These are phyloP conservation scores for Drosophila subobscura DNA, from an alignment of 1,140 invertebrate species.

Conservation along the genomic window DNA sequence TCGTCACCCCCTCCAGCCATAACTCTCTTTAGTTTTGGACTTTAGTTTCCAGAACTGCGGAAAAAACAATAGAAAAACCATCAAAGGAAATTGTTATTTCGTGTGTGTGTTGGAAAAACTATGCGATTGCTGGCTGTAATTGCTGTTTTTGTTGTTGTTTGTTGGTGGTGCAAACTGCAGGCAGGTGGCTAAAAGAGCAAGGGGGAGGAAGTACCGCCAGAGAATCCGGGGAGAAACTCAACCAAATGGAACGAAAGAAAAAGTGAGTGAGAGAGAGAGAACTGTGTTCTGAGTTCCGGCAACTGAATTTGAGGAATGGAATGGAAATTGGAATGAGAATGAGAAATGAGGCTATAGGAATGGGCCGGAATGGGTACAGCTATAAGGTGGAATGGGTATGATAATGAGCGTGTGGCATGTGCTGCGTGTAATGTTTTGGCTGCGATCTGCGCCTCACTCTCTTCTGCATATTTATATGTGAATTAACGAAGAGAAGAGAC, in stretches of 20 bases:
- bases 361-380: background rate
- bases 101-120: constrained; percentile 47
- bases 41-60: constrained; percentile 14
- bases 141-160: constrained; percentile 13
- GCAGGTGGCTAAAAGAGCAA: constrained; percentile 27
- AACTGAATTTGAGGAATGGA: constrained; percentile 39
- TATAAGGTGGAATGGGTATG: too few relatives aligned
- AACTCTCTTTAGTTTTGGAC: too few relatives aligned
- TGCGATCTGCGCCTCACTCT: too few relatives aligned
- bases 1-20: background rate
- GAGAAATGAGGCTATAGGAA: background rate
- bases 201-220: background rate
- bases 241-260: constrained; percentile 64
- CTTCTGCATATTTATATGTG: too few relatives aligned
- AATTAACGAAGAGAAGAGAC: too few relatives aligned
- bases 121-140: constrained; percentile 1
- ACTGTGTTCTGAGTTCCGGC: constrained; percentile 31
- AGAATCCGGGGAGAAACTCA: constrained; percentile 33
- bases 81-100: constrained; percentile 70
- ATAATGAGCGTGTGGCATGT: too few relatives aligned
- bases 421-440: too few relatives aligned
- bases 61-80: constrained; percentile 44
- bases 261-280: constrained; percentile 29
- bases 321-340: constrained; percentile 18
- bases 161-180: constrained; percentile 39